Base-by-base conservation (phyloP, 2,888 invertebrate genomes). In the Lymantria dispar region DNA sequence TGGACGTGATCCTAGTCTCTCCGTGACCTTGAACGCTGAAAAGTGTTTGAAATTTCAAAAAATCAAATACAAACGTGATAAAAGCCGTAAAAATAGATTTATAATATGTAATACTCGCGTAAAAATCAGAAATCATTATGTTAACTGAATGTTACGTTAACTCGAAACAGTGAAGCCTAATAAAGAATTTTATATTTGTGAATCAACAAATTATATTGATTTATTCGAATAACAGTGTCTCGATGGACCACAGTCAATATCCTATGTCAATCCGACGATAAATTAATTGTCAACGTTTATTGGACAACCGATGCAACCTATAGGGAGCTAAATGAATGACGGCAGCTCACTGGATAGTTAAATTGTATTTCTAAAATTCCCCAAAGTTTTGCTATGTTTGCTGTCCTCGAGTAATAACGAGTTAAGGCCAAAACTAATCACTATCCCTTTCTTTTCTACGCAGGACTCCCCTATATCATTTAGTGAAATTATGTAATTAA, bases 271-370 rank as follows among this genome's bases (percentile, higher is more conserved):
- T 81, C 76, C 65, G 60, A 51, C 78, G 64, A 78, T 80, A 76
- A 78, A 83, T 81, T 78, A 76, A 71, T 78, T 77, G 78, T 75
- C 76, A 76, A 66, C 72, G 72, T 77, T 80, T 79, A 83, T 79
- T 82, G 73, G 80, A 75, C 78, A 80, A 73, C 65, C 71, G 75
- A 76, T 67, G 72, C 52, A 52, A 13, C 33, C 72, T 61, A 52
- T 45, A 43, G 69, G 67, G 71, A 71, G 11, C 38, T 3, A 12
- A 38, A 10, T 38, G 11, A n/a, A 33, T 8, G 33, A 10, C 10
- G 33, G 1, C 33, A 10, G 9, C 9, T 10, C 8, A 33, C 33
- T 33, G 8, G 8, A 33, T 33, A 33, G 8, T 10, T 33, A 33
- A 33, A 33, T 10, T 33, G 33, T 10, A 33, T 33, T 10, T 33